Percentiles rank a stretch among this genome's conserved stretches.
Evolutionary conservation across 2,888 invertebrate species (phyloP).

Genomic region (Pachliopta kotzebuea): DNA sequence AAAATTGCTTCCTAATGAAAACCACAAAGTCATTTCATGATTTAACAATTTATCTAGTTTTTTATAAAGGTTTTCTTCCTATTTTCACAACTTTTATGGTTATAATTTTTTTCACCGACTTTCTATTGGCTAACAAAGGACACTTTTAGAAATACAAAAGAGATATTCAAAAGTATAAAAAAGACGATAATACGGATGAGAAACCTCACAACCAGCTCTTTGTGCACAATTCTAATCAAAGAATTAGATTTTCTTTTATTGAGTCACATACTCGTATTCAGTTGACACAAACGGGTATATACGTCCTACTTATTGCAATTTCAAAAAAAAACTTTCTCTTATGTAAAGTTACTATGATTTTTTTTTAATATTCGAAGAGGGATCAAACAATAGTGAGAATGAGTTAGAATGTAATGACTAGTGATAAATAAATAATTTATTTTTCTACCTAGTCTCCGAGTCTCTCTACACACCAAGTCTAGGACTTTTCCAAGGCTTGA

Average conservation of each 20-base stretch:
- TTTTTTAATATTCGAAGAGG: too few species aligned
- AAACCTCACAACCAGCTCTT: slow-evolving; percentile 6
- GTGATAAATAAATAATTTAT: too few species aligned
- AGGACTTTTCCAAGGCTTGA: too few species aligned
- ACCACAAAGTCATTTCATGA: too few species aligned
- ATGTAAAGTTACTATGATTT: not conserved
- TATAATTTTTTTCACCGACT: not conserved
- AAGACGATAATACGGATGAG: slow-evolving; percentile 5
- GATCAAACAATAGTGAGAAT: too few species aligned
- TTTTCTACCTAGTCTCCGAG: too few species aligned
- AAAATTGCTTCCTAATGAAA: too few species aligned
- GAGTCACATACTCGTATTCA: slow-evolving; percentile 3
- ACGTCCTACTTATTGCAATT: not conserved
- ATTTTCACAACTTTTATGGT: not conserved
- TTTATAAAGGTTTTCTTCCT: too few species aligned
- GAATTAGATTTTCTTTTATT: not conserved
- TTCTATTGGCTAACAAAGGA: not conserved
- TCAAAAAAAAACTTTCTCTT: not conserved
- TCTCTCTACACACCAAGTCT: too few species aligned
- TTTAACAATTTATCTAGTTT: too few species aligned
- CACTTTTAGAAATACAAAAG: not conserved
- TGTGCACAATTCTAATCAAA: slow-evolving; percentile 2
- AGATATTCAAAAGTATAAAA: not conserved
- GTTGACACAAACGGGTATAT: not conserved
- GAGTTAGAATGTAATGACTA: too few species aligned